Base-by-base conservation (phyloP, 2,797 vertebrate genomes). In the Falco concolor region DNA sequence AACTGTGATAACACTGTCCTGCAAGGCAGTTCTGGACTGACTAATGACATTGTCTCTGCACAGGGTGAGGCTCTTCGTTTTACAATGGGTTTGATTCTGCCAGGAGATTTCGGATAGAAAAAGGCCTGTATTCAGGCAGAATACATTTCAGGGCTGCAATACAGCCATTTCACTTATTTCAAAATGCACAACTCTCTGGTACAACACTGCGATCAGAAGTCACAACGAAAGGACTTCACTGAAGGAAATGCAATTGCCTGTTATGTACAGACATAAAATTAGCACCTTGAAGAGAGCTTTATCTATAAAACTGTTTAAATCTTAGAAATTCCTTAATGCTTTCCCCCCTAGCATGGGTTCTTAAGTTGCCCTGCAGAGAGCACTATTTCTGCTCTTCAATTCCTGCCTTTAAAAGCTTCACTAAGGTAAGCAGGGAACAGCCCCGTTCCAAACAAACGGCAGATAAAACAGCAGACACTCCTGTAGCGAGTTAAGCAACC, bases 401-500 rank as follows among this genome's bases (percentile, higher is more conserved):
- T 85, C 76, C 50, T 86, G 42, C 47, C 40, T 92, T 45, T 80
- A 74, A 75, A 91, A 95, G 60, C 87, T 82, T 91, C 50, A 94
- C 73, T 63, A 67, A 87, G 45, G 52, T 56, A 93, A 89, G 36
- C 59, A 83, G 67, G 24, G 53, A 94, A 77, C 70, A 87, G 75
- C 74, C 34, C 38, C 4, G 1, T 81, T 88, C 44, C 76, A 91
- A 93, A 92, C 82, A 85, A 89, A 89, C 30, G 78, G 92, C 88
- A 95, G 90, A 90, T 83, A 93, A 95, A 96, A 70, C 80, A 94
- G 68, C 80, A 79, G 69, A 59, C 44, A 30, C 25, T 96, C 64
- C 74, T 90, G 75, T 9, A 93, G 78, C 74, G 95, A 95, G 74
- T 84, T 60, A 91, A 93, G 93, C 84, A 96, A 95, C 90, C 80